Conservation (phyloP, 2,888 invertebrate species). For the Nezara viridula region DNA sequence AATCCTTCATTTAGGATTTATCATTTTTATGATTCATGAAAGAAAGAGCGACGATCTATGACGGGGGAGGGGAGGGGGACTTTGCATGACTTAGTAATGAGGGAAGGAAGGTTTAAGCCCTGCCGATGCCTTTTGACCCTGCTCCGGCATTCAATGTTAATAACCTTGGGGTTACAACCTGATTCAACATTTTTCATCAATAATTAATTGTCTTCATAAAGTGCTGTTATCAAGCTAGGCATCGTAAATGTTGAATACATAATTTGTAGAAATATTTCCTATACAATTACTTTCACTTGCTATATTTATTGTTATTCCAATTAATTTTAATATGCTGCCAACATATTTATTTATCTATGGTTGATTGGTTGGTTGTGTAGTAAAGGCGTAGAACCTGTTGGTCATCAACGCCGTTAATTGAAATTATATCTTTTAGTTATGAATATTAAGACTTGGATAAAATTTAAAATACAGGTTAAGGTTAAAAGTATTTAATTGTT, state of each 20-base stretch:
- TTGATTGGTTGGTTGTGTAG: too few relatives aligned
- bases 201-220: not conserved
- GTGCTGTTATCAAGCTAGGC: not conserved
- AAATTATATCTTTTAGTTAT: too few relatives aligned
- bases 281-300: not conserved
- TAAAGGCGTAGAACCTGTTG: too few relatives aligned
- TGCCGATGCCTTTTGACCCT: not conserved
- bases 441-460: too few relatives aligned
- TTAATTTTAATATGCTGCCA: too few relatives aligned
- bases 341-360: too few relatives aligned
- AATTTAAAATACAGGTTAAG: too few relatives aligned
- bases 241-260: not conserved
- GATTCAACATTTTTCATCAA: not conserved
- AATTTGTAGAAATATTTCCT: not conserved
- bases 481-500: too few relatives aligned
- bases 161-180: not conserved
- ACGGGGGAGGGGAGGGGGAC: too few relatives aligned
- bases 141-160: not conserved
- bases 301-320: not conserved
- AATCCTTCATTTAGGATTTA: not conserved
- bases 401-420: too few relatives aligned
- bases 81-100: constrained; percentile 29
- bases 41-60: not conserved
- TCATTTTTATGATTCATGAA: constrained; percentile 6
- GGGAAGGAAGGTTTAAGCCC: not conserved